Evolutionary conservation across 1,140 invertebrate genomes (phyloP).

Genomic region (Bradysia coprophila): DNA sequence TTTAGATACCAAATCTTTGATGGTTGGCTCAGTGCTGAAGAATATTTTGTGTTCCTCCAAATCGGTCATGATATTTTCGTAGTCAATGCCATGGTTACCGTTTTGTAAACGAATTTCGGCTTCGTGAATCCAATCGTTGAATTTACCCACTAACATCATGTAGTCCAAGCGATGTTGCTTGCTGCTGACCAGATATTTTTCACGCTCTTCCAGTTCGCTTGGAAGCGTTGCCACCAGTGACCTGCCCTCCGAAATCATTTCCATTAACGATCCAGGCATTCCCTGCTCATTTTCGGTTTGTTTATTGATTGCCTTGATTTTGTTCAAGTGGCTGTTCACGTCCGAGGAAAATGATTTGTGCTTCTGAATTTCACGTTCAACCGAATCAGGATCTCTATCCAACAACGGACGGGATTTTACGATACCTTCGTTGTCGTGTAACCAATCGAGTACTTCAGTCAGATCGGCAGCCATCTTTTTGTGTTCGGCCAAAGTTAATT

Average conservation of each 20-base stretch:
- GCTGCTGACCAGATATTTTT: slow-evolving; percentile 61
- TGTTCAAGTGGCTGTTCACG: slow-evolving; percentile 49
- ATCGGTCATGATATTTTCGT: slow-evolving; percentile 62
- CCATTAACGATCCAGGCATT: slow-evolving; percentile 55
- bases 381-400: slow-evolving; percentile 54
- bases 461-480: slow-evolving; percentile 62
- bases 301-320: slow-evolving; percentile 46
- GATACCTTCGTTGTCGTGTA: slow-evolving; percentile 66
- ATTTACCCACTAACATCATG: slow-evolving; percentile 46
- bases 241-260: slow-evolving; percentile 66
- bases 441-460: slow-evolving; percentile 61
- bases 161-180: slow-evolving; percentile 59
- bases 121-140: slow-evolving; percentile 70
- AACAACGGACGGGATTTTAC: slow-evolving; percentile 68
- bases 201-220: slow-evolving; percentile 55
- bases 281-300: slow-evolving; percentile 49
- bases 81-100: slow-evolving; percentile 69
- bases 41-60: slow-evolving; percentile 74
- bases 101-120: slow-evolving; percentile 58
- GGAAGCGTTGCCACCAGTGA: slow-evolving; percentile 58
- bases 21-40: slow-evolving; percentile 56
- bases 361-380: slow-evolving; percentile 62
- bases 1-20: slow-evolving; percentile 60
- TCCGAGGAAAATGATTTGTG: slow-evolving; percentile 50
- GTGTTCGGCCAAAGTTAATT: slow-evolving; percentile 71